A percentile compares a stretch with the other conserved stretches of the same genome.
Evolutionary conservation across 2,113 vertebrate genomes (phyloP).

Genomic region (Perca fluviatilis): DNA sequence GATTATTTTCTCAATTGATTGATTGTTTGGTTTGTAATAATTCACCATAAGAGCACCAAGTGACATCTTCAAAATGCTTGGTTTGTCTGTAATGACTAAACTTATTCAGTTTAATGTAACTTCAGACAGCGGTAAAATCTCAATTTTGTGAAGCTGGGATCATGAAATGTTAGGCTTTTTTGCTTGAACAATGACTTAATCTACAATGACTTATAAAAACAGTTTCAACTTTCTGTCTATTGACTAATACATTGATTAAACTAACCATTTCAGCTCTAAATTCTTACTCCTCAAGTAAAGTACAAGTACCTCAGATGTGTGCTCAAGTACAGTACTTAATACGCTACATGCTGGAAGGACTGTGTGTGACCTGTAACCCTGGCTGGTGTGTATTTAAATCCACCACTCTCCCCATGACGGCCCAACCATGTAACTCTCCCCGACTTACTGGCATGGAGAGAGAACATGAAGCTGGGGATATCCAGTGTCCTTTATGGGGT

Average conservation of each 20-base stretch:
- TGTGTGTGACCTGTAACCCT: constrained; percentile 47
- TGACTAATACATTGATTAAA: background rate
- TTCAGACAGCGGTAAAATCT: background rate
- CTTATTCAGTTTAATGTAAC: background rate
- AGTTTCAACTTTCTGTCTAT: background rate
- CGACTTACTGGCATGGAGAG: constrained; percentile 44
- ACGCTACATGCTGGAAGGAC: constrained; percentile 33
- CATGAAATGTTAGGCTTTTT: background rate
- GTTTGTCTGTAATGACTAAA: background rate
- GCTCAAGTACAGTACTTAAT: constrained; percentile 9
- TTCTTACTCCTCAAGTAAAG: background rate
- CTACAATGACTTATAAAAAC: background rate
- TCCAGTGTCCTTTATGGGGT: constrained; percentile 58
- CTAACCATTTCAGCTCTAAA: background rate
- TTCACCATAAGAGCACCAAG: background rate
- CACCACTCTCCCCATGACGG: constrained; percentile 29
- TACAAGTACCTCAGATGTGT: background rate
- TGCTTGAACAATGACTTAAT: background rate
- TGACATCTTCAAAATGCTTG: no score
- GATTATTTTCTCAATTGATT: background rate
- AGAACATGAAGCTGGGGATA: constrained; percentile 36
- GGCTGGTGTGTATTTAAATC: constrained; percentile 64
- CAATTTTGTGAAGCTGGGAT: background rate
- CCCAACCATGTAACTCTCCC: constrained; percentile 8
- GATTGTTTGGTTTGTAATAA: background rate